Evolutionary conservation across 92 coral and sea anemone species (phyloP).

Genomic region (Parazoanthus swiftii): DNA sequence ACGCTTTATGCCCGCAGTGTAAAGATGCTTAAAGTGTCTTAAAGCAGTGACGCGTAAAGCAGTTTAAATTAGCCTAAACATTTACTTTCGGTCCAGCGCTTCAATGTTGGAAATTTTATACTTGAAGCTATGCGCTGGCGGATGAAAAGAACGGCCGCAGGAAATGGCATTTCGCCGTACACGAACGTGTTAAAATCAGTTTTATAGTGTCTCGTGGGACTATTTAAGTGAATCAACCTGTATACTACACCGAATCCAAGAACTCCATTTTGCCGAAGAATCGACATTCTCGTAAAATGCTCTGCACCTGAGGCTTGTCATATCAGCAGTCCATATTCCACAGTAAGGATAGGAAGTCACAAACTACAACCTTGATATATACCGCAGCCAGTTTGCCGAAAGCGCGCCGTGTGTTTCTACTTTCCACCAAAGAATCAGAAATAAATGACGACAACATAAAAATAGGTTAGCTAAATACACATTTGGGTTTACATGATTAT

Average conservation of each 20-base stretch:
- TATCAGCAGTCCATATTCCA: slow-evolving; percentile 2
- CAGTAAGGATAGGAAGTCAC: neutral
- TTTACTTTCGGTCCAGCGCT: slow-evolving; percentile 3
- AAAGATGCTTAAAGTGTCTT: slow-evolving; percentile 7
- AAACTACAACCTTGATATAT: neutral
- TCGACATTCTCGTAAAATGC: slow-evolving; percentile 1
- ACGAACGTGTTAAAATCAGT: neutral
- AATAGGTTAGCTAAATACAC: neutral
- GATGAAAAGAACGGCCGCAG: slow-evolving; percentile 3
- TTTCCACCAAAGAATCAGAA: neutral
- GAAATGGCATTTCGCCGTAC: neutral
- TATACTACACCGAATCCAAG: slow-evolving; percentile 8
- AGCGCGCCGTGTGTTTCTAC: neutral
- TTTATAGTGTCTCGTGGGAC: slow-evolving; percentile 2
- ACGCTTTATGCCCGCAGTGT: slow-evolving; percentile 3
- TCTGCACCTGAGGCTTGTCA: neutral
- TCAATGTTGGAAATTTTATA: neutral
- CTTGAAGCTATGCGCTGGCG: slow-evolving; percentile 7
- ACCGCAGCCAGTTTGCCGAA: slow-evolving; percentile 7
- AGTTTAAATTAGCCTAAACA: slow-evolving; percentile 1
- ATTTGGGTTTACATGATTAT: neutral
- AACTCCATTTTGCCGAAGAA: neutral
- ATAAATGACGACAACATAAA: neutral
- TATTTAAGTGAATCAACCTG: slow-evolving; percentile 1
- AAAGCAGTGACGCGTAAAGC: slow-evolving; percentile 9